Conservation (phyloP, 2,888 invertebrate genomes). For the Leptinotarsa peninsularis region DNA sequence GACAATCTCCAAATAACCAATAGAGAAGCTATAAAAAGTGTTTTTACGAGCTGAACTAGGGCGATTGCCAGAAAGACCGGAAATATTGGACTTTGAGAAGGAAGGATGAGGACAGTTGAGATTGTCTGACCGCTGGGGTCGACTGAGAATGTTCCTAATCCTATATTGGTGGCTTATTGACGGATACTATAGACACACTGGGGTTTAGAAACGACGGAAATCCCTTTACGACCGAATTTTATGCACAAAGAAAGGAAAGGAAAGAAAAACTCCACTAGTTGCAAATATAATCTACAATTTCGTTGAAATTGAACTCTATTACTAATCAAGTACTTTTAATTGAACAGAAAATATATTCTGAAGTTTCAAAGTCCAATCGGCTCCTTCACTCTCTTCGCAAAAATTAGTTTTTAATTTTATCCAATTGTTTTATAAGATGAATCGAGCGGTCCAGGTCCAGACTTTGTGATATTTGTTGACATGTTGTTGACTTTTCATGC, state of each 20-base stretch:
- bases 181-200: slow-evolving; percentile 26
- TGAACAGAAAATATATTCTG: too few relatives aligned
- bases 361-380: too few relatives aligned
- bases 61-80: slow-evolving; percentile 48
- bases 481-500: too few relatives aligned
- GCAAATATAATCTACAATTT: too few relatives aligned
- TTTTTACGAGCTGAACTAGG: slow-evolving; percentile 50
- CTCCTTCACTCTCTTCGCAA: too few relatives aligned
- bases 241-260: background rate
- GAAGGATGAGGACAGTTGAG: slow-evolving; percentile 35
- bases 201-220: slow-evolving; percentile 17
- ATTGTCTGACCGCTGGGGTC: slow-evolving; percentile 36
- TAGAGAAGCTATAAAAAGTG: slow-evolving; percentile 53
- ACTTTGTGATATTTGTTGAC: too few relatives aligned
- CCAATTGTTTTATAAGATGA: too few relatives aligned
- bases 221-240: slow-evolving; percentile 7
- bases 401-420: too few relatives aligned
- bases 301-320: too few relatives aligned
- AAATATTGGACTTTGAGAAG: slow-evolving; percentile 50
- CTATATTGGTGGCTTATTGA: slow-evolving; percentile 44
- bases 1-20: slow-evolving; percentile 50
- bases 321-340: too few relatives aligned
- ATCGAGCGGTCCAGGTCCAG: too few relatives aligned
- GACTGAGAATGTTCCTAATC: slow-evolving; percentile 29
- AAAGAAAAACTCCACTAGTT: background rate